These are phyloP conservation scores for Andrena flavipes DNA, from an alignment of 2,888 invertebrate genomes.

Conservation along the genomic window DNA sequence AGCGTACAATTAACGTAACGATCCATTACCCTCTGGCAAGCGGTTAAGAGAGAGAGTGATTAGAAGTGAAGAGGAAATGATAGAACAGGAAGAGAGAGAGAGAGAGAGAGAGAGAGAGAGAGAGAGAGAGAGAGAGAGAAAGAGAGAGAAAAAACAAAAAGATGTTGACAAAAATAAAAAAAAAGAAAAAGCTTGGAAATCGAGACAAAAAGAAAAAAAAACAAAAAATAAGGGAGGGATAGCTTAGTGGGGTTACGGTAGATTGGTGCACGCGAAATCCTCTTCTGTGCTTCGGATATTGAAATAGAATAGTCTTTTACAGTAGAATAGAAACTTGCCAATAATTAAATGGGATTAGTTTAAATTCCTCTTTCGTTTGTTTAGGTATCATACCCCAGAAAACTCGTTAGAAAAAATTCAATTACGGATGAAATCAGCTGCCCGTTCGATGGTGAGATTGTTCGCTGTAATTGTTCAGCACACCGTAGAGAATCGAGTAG, in stretches of 20 bases:
- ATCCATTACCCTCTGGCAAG: conserved; percentile 52
- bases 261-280: background rate
- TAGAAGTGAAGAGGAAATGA: conserved; percentile 5
- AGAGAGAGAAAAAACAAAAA: background rate
- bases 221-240: background rate
- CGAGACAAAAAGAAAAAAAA: background rate
- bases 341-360: too few relatives aligned
- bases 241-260: background rate
- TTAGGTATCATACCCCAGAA: background rate
- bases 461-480: too few relatives aligned
- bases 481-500: conserved; percentile 5
- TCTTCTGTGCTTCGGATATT: background rate
- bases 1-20: conserved; percentile 54
- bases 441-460: too few relatives aligned
- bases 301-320: too few relatives aligned
- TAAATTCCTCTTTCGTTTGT: too few relatives aligned
- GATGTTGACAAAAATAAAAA: background rate
- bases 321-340: too few relatives aligned
- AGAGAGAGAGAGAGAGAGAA: background rate
- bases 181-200: background rate
- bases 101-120: background rate
- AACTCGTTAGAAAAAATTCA: too few relatives aligned
- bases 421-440: too few relatives aligned
- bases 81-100: conserved; percentile 5
- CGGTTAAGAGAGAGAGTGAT: conserved; percentile 24